Conservation (phyloP, 2,888 invertebrate genomes). For the Aelia acuminata region DNA sequence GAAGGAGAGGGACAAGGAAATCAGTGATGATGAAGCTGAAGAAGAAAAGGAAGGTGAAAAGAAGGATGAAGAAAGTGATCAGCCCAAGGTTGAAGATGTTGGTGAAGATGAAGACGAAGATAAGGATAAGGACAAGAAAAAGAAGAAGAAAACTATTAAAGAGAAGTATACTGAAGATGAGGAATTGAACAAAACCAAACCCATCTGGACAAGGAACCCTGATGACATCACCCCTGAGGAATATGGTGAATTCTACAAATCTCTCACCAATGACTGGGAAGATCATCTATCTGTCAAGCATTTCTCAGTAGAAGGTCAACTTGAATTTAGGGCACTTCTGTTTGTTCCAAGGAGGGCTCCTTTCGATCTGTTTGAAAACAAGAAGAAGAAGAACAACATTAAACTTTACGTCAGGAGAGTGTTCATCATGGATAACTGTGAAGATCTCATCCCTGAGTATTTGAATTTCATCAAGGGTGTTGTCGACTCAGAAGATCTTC, state of each 20-base stretch:
- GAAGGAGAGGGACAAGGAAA: conserved; percentile 95
- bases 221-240: conserved; percentile 97
- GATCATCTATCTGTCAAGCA: conserved; percentile 97
- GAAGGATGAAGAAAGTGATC: conserved; percentile 72
- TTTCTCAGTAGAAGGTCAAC: conserved; percentile 92
- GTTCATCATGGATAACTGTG: conserved; percentile 99
- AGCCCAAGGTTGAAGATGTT: conserved; percentile 81
- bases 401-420: conserved; percentile 97
- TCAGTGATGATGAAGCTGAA: conserved; percentile 91
- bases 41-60: conserved; percentile 91
- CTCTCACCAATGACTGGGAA: conserved; percentile 97
- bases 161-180: conserved; percentile 99
- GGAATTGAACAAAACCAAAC: conserved; percentile 98
- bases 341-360: conserved; percentile 95
- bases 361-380: conserved; percentile 98
- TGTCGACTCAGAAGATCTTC: conserved; percentile 98
- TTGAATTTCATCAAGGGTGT: conserved; percentile 97
- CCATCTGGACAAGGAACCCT: conserved; percentile 97
- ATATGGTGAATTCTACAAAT: conserved; percentile 98
- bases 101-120: conserved; percentile 82
- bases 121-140: conserved; percentile 82
- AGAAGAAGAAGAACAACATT: conserved; percentile 98
- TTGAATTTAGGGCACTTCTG: conserved; percentile 94
- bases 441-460: conserved; percentile 99
- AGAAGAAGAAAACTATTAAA: conserved; percentile 97